Base-by-base conservation (phyloP, 2,113 vertebrate genomes). In the Dolichallabes microphthalmus region DNA sequence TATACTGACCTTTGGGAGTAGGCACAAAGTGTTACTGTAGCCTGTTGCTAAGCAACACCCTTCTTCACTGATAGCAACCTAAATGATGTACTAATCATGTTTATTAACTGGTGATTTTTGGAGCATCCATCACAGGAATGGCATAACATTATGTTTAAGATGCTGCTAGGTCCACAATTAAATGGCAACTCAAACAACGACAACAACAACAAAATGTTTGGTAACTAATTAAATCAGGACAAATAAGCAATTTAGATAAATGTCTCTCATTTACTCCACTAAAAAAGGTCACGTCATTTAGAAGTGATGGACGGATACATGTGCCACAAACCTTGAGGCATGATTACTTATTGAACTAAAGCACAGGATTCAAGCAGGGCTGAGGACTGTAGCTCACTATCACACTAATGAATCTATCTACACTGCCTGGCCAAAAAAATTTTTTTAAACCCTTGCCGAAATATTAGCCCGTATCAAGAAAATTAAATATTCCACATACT, bases 171-270 rank as follows among this genome's bases (percentile, higher is more conserved):
- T 30, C n/a, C 19, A 11, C 19, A 30, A 15, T 68, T 55, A 55
- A 78, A 77, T 12, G 27, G 60, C 20, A 64, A 85, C 2, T 13
- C 64, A 84, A 71, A 84, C 71, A 83, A 85, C 82, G 86, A 22
- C 55, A 87, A 22, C 55, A 27, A 58, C 25, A 78, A 89, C 73
- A 55, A 50, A 55, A 12, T 14, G 19, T 50, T 7, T 39, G 32
- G 83, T 91, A 90, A 87, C 89, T 91, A 82, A 89, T 75, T 11
- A 0, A 69, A 55, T n/a, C 87, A 90, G 88, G 86, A 87, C 85
- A 88, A 85, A 90, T 80, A 89, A 85, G 55, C 25, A 9, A 86
- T 63, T 39, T 60, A 73, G 58, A 87, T 19, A 17, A 12, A 87
- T 60, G 60, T 32, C 27, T 82, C n/a, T 35, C 55, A 3, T 17